phyloP scores from a whole-genome alignment of 2,888 invertebrate genomes.

The Folsomia candida region DNA sequence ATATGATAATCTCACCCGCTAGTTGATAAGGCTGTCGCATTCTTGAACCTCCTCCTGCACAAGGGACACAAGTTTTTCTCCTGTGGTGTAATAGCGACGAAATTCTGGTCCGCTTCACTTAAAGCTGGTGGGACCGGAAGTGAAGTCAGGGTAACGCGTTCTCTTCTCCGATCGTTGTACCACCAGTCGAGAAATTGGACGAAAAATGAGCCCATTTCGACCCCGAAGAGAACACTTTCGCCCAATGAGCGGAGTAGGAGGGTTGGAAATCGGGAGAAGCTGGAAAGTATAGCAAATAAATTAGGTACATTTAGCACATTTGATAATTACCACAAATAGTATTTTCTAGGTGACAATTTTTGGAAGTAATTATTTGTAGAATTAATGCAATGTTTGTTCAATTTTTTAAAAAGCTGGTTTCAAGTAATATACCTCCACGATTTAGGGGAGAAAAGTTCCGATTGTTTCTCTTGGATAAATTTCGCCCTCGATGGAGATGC shows the following conservation, averaged over 20 bases:
- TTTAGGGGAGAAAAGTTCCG: conserved; percentile 23
- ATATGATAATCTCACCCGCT: conserved; percentile 41
- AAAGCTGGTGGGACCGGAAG: conserved; percentile 28
- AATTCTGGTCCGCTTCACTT: conserved; percentile 13
- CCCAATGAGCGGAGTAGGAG: conserved; percentile 28
- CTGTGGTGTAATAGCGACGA: conserved; percentile 16
- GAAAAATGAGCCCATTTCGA: conserved; percentile 45
- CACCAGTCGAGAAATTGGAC: conserved; percentile 48
- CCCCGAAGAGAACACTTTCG: conserved; percentile 33
- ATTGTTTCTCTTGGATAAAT: conserved; percentile 27
- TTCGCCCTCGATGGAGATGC: conserved; percentile 24
- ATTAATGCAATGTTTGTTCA: too few relatives aligned
- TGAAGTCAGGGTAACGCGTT: conserved; percentile 22
- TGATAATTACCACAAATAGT: neutral
- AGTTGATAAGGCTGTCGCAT: conserved; percentile 42
- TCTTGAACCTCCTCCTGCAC: conserved; percentile 34
- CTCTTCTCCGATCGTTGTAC: conserved; percentile 32
- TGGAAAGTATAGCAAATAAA: too few relatives aligned
- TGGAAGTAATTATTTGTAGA: too few relatives aligned
- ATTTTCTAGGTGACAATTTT: too few relatives aligned
- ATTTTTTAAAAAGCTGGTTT: neutral
- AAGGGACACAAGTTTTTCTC: conserved; percentile 43
- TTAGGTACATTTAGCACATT: too few relatives aligned
- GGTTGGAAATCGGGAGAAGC: conserved; percentile 15
- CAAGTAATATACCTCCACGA: conserved; percentile 27